Conservation (phyloP, 2,113 vertebrate genomes). For the Cryptoleucopteryx plumbea region DNA sequence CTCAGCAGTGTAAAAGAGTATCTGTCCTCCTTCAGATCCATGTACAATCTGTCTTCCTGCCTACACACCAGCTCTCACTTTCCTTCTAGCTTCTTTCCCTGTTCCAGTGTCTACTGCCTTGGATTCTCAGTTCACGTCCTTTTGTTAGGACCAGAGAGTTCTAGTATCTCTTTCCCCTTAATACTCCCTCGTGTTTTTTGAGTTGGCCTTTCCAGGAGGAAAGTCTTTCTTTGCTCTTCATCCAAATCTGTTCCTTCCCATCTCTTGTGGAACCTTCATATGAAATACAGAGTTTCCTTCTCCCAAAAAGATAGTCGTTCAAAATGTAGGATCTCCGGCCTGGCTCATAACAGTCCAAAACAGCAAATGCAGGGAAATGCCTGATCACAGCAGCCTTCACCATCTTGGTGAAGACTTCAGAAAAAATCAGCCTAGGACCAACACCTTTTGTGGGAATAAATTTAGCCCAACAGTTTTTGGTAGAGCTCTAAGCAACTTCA, state of each 20-base stretch:
- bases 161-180: neutral
- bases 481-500: neutral
- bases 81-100: neutral
- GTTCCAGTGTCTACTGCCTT: neutral
- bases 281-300: neutral
- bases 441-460: neutral
- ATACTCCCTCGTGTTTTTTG: neutral
- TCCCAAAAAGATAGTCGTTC: neutral
- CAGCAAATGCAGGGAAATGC: neutral
- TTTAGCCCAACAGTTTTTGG: neutral
- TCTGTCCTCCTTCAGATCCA: slow-evolving; percentile 16
- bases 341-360: neutral
- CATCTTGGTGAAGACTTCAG: neutral
- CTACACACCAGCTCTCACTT: neutral
- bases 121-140: neutral
- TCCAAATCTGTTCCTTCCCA: neutral
- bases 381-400: neutral
- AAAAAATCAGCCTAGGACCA: neutral
- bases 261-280: neutral
- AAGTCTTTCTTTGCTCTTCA: neutral
- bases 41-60: slow-evolving; percentile 25
- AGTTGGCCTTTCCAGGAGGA: neutral
- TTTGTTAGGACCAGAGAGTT: neutral
- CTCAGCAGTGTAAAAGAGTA: neutral
- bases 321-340: neutral